Evolutionary conservation across 2,888 invertebrate species (phyloP), one percentile per base, ranked within the genome.

Genomic region (Drosophila neotestacea): DNA sequence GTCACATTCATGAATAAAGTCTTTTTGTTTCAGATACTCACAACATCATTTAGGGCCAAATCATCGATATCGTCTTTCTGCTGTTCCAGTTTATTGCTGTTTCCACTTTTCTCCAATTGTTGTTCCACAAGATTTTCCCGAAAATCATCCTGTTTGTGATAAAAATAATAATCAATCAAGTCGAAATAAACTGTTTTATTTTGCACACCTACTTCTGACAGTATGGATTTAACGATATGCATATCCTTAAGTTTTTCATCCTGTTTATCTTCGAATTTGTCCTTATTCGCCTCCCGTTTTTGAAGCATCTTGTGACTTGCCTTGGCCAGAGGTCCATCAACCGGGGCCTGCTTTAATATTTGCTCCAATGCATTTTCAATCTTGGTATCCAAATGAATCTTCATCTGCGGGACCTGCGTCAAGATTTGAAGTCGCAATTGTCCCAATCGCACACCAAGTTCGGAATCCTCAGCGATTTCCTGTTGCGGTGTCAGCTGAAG

Each of bases 341-440:
- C 67, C 0, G 73, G 46, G 2, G 91, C 91, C 46, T 81, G 75
- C 1, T 80, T 77, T 6, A 91, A 66, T 1, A 92, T 51, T 51
- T 90, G 88, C 4, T 81, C 77, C 54, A 92, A 69, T 0, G 92
- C 91, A 16, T 64, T 63, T 13, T 88, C 86, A 11, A 92, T 90
- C 68, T 92, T 92, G 3, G 70, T 71, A 6, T 85, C 77, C 22
- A 92, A 67, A 0, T 84, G 65, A 3, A 42, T 55, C 42, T 91
- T 90, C 88, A 91, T 91, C 7, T 75, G 70, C 0, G 85, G 79
- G 32, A 92, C 79, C 60, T 91, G 89, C 7, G 85, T 66, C 6
- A 88, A 28, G 36, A 92, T 90, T 4, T 77, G 71, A 3, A 52
- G 70, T 9, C 91, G 85, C 13, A 92, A 67, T 5, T 73, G 56